These are phyloP conservation scores for Conchocele bisecta DNA, from an alignment of 2,888 invertebrate species.

Conservation along the genomic window DNA sequence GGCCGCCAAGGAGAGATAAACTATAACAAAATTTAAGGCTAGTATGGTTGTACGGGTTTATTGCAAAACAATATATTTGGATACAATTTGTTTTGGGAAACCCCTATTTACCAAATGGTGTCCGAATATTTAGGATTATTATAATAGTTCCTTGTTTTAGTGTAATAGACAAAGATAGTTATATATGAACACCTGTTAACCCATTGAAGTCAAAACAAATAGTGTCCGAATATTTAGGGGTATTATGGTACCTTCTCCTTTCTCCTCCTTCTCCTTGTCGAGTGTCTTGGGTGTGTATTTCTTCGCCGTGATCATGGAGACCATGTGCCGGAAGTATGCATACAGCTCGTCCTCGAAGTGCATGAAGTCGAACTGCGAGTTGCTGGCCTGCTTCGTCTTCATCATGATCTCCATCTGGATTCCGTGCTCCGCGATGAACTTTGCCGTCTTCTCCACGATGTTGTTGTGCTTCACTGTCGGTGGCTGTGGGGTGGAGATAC, in stretches of 20 bases:
- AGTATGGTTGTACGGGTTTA: no score
- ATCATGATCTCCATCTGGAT: slow-evolving; percentile 99
- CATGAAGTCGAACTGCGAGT: slow-evolving; percentile 96
- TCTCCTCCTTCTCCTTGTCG: slow-evolving; percentile 46
- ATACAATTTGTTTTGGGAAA: no score
- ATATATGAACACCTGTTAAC: no score
- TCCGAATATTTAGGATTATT: no score
- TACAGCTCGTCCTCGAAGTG: slow-evolving; percentile 92
- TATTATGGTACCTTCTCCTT: slow-evolving; percentile 9
- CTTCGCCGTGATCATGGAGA: slow-evolving; percentile 79
- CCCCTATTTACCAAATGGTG: no score
- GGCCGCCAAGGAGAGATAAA: no score
- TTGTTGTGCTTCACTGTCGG: slow-evolving; percentile 93
- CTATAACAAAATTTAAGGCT: no score
- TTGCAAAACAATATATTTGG: no score
- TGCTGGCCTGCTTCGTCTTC: slow-evolving; percentile 97
- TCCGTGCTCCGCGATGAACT: slow-evolving; percentile 89
- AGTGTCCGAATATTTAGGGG: no score
- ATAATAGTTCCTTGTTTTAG: no score
- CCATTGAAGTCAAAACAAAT: no score
- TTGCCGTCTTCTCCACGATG: slow-evolving; percentile 94
- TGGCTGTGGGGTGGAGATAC: slow-evolving; percentile 86
- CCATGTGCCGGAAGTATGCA: slow-evolving; percentile 91
- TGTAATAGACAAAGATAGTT: no score
- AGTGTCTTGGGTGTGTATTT: slow-evolving; percentile 73